Conservation (phyloP, 2,797 vertebrate genomes). For the Molossus molossus region DNA sequence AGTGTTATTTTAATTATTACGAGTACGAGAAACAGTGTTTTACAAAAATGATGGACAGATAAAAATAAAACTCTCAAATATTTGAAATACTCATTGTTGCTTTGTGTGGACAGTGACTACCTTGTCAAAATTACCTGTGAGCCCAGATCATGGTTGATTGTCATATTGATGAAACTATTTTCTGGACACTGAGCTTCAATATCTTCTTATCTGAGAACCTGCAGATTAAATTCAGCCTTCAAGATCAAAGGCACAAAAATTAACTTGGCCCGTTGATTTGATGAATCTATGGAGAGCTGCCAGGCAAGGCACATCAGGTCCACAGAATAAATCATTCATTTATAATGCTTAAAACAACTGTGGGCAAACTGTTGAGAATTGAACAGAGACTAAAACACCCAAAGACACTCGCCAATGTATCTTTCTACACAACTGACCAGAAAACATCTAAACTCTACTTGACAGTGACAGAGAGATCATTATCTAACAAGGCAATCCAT, state of each 20-base stretch:
- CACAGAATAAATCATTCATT: slow-evolving; percentile 55
- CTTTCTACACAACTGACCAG: slow-evolving; percentile 36
- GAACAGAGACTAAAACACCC: slow-evolving; percentile 62
- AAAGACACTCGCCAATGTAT: slow-evolving; percentile 27
- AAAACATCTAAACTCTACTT: slow-evolving; percentile 54
- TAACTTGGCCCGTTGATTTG: slow-evolving; percentile 67
- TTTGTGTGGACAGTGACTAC: slow-evolving; percentile 56
- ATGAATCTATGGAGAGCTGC: slow-evolving; percentile 67
- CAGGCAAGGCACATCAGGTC: slow-evolving; percentile 65
- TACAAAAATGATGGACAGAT: slow-evolving; percentile 54
- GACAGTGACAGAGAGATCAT: slow-evolving; percentile 35
- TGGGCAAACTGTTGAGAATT: slow-evolving; percentile 66
- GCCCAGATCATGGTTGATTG: background rate
- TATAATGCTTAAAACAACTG: slow-evolving; percentile 70
- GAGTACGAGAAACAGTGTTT: slow-evolving; percentile 38
- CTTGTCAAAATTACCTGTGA: slow-evolving; percentile 68
- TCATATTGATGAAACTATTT: slow-evolving; percentile 57
- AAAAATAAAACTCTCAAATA: slow-evolving; percentile 47
- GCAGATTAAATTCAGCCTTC: slow-evolving; percentile 73
- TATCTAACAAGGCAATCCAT: slow-evolving; percentile 53
- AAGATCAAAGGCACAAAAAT: slow-evolving; percentile 79
- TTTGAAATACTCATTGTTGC: slow-evolving; percentile 38
- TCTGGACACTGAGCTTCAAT: slow-evolving; percentile 39
- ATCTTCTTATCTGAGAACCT: slow-evolving; percentile 74
- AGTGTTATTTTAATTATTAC: slow-evolving; percentile 66